These are phyloP conservation scores for Anniella stebbinsi DNA, from an alignment of 2,797 vertebrate genomes.

Conservation along the genomic window DNA sequence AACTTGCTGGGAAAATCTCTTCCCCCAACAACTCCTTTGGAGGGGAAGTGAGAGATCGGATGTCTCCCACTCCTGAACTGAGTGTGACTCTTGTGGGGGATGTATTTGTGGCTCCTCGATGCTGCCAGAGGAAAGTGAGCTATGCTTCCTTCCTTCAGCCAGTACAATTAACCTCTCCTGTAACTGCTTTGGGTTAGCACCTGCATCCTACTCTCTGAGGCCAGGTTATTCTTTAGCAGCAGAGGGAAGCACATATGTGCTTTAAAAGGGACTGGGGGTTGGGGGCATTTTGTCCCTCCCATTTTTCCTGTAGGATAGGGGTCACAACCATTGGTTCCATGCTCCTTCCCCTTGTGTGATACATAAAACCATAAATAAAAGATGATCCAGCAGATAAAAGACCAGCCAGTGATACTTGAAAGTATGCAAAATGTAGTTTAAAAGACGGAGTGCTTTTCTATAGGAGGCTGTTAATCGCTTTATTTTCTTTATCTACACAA, in stretches of 20 bases:
- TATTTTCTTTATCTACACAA: too few relatives aligned
- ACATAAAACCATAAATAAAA: neutral
- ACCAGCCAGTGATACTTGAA: neutral
- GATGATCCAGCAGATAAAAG: neutral
- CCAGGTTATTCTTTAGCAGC: neutral
- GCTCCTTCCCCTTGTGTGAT: neutral
- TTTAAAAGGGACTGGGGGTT: neutral
- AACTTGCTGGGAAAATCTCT: neutral
- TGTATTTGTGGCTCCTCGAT: neutral
- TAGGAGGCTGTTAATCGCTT: too few relatives aligned
- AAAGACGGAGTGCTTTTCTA: neutral
- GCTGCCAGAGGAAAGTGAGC: neutral
- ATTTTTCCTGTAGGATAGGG: neutral
- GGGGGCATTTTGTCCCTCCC: neutral
- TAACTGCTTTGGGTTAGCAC: neutral
- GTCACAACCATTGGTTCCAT: neutral
- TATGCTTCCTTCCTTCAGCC: neutral
- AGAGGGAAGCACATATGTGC: neutral
- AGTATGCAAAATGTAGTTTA: neutral
- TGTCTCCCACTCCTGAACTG: too few relatives aligned
- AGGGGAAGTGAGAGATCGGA: too few relatives aligned
- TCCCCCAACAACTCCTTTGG: too few relatives aligned
- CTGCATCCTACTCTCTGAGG: neutral
- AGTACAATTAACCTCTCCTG: neutral
- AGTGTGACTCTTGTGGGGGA: neutral